Evolutionary conservation across 2,113 vertebrate genomes (phyloP).

Genomic region (Tylochromis polylepis): DNA sequence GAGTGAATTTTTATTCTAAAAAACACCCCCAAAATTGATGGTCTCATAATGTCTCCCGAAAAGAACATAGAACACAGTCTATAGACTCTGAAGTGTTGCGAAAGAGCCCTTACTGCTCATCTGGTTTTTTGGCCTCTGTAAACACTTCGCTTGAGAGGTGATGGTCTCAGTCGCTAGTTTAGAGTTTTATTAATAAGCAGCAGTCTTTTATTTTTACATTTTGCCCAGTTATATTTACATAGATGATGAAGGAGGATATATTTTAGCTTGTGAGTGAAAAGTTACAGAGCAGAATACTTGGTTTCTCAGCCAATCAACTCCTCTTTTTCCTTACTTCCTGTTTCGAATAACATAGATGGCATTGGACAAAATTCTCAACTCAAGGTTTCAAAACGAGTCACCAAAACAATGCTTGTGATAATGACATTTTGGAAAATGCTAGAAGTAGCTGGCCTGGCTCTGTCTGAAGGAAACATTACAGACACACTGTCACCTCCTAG

Average conservation of each 20-base stretch:
- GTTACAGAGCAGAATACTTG: neutral
- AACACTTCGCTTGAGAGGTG: neutral
- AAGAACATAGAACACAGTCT: neutral
- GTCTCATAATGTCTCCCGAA: neutral
- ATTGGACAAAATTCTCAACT: neutral
- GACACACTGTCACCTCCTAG: neutral
- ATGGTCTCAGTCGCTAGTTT: neutral
- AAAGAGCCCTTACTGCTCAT: neutral
- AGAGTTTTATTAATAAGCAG: neutral
- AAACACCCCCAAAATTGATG: neutral
- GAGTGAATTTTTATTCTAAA: neutral
- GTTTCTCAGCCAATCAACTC: neutral
- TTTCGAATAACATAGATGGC: neutral
- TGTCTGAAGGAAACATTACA: neutral
- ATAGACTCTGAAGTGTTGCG: neutral
- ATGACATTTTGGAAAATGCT: neutral
- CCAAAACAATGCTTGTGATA: neutral
- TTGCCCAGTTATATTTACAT: neutral
- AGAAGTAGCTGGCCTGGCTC: neutral
- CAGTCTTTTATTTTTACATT: neutral
- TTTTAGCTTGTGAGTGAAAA: neutral
- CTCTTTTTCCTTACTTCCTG: neutral
- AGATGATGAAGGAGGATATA: neutral
- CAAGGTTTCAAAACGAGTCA: rapidly evolving
- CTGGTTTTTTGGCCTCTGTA: neutral